A percentile compares a stretch with the other conserved stretches of the same genome.
Conservation (phyloP, 2,797 vertebrate genomes). For the Paedocypris micromegethes region DNA sequence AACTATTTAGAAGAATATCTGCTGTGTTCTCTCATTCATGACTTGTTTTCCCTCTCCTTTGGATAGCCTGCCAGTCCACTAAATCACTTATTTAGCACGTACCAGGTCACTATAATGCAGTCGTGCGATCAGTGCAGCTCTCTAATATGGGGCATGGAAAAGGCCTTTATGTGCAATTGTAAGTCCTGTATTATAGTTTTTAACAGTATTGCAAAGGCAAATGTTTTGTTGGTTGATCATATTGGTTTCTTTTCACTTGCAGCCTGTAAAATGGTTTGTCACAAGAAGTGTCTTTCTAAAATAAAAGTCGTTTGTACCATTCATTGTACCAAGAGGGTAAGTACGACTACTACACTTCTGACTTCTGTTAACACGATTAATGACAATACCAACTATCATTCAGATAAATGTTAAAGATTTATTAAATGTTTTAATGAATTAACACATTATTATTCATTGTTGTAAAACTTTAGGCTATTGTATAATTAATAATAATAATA, state of each 20-base stretch:
- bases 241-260: conserved; percentile 34
- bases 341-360: conserved; percentile 11
- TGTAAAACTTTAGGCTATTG: too few species aligned
- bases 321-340: conserved; percentile 71
- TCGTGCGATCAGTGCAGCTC: conserved; percentile 91
- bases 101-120: conserved; percentile 93
- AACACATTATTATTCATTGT: too few species aligned
- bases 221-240: too few species aligned
- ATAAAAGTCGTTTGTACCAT: conserved; percentile 79
- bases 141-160: conserved; percentile 97
- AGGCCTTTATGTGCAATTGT: conserved; percentile 91
- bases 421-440: too few species aligned
- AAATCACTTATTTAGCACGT: conserved; percentile 84
- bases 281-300: conserved; percentile 89
- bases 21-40: neutral
- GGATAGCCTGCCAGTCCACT: conserved; percentile 76
- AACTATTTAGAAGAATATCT: conserved; percentile 1
- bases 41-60: neutral
- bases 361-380: too few species aligned
- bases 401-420: too few species aligned
- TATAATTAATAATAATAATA: too few species aligned
- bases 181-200: conserved; percentile 47
- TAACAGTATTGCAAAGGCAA: too few species aligned
- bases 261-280: conserved; percentile 94
- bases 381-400: too few species aligned